Conservation (phyloP, 2,113 vertebrate species). For the Pterocles orientalis region DNA sequence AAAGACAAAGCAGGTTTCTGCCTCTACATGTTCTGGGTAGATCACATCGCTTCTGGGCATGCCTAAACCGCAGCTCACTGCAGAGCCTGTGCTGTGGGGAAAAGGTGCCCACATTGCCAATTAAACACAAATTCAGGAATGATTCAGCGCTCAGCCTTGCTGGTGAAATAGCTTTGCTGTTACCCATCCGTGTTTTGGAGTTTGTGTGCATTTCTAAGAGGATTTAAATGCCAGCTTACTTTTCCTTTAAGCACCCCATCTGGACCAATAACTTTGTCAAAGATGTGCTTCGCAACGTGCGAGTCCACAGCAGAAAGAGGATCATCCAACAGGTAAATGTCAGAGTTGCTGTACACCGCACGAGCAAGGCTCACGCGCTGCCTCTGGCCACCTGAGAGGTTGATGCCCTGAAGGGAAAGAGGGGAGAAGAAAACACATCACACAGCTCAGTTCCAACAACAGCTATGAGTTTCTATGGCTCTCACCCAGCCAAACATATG, state of each 20-base stretch:
- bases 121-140: neutral
- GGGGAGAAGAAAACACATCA: neutral
- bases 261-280: slow-evolving; percentile 93
- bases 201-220: neutral
- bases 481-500: neutral
- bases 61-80: neutral
- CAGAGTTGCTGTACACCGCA: slow-evolving; percentile 87
- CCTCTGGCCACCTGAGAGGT: slow-evolving; percentile 93
- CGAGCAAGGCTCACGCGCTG: slow-evolving; percentile 93
- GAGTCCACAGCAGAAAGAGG: slow-evolving; percentile 95
- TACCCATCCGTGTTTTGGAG: neutral
- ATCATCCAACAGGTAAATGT: slow-evolving; percentile 92
- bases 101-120: neutral
- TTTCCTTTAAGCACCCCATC: slow-evolving; percentile 88
- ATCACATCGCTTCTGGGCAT: neutral
- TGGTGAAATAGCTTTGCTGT: neutral
- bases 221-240: slow-evolving; percentile 72
- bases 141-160: neutral
- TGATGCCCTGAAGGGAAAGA: slow-evolving; percentile 86
- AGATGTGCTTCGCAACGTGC: slow-evolving; percentile 95
- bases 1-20: neutral
- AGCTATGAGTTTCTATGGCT: neutral
- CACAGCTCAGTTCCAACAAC: neutral
- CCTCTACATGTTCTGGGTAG: neutral
- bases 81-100: neutral